Percentiles rank a stretch among this genome's conserved stretches.
These are phyloP conservation scores for Panagrolaimus sp. DNA, from an alignment of 1,140 invertebrate species.

Conservation along the genomic window DNA sequence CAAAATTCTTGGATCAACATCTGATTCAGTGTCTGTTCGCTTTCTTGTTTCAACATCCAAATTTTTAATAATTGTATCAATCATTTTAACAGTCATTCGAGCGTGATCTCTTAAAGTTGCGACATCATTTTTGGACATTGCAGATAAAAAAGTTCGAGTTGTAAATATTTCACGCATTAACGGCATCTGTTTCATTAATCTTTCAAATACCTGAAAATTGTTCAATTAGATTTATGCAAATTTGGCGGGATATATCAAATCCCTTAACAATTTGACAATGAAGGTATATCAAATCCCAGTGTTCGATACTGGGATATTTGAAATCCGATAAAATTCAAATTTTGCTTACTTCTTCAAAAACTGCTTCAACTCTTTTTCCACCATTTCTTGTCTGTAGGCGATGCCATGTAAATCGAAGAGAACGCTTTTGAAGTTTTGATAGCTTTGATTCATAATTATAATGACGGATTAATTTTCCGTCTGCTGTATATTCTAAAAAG, in stretches of 20 bases:
- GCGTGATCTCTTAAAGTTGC: slow-evolving; percentile 52
- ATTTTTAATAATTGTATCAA: slow-evolving; percentile 54
- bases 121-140: slow-evolving; percentile 49
- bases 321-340: slow-evolving; percentile 3
- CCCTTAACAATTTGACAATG: neutral
- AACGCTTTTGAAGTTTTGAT: slow-evolving; percentile 55
- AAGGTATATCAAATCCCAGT: neutral
- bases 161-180: slow-evolving; percentile 57
- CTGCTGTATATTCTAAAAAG: slow-evolving; percentile 11
- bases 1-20: slow-evolving; percentile 30
- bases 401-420: slow-evolving; percentile 58
- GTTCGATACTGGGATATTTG: neutral
- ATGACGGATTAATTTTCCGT: slow-evolving; percentile 32
- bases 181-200: slow-evolving; percentile 40
- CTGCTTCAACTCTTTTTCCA: slow-evolving; percentile 57
- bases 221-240: slow-evolving; percentile 1
- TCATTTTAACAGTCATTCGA: slow-evolving; percentile 54
- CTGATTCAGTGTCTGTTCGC: slow-evolving; percentile 50
- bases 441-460: slow-evolving; percentile 58
- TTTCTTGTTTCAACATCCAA: slow-evolving; percentile 51
- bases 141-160: slow-evolving; percentile 54
- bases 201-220: slow-evolving; percentile 41
- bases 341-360: slow-evolving; percentile 54
- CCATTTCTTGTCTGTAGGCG: slow-evolving; percentile 57
- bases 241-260: neutral